phyloP scores from a whole-genome alignment of 2,888 invertebrate genomes.

The Limenitis camilla region DNA sequence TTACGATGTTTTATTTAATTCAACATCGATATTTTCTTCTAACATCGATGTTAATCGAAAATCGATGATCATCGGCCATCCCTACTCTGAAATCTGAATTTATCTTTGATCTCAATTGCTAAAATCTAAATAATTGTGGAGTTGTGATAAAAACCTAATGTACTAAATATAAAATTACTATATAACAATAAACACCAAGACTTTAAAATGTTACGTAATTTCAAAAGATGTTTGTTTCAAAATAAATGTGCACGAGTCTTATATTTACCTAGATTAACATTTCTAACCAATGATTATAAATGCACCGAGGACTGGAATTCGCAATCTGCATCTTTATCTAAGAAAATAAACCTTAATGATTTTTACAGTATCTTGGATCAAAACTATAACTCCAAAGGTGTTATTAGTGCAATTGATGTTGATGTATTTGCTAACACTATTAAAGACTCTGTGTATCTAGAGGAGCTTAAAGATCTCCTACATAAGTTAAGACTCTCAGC shows the following conservation, averaged over 20 bases:
- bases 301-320: slow-evolving; percentile 82
- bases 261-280: slow-evolving; percentile 16
- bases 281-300: slow-evolving; percentile 80
- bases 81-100: too few relatives aligned
- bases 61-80: too few relatives aligned
- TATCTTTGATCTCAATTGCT: too few relatives aligned
- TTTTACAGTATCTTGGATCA: slow-evolving; percentile 82
- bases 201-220: slow-evolving; percentile 17
- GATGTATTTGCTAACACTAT: slow-evolving; percentile 86
- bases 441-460: slow-evolving; percentile 70
- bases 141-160: too few relatives aligned
- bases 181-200: too few relatives aligned
- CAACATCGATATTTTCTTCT: too few relatives aligned
- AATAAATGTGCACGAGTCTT: slow-evolving; percentile 3
- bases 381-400: slow-evolving; percentile 75
- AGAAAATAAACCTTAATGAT: slow-evolving; percentile 77
- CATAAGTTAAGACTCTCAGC: slow-evolving; percentile 82
- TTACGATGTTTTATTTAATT: too few relatives aligned
- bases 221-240: slow-evolving; percentile 9
- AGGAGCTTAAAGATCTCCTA: slow-evolving; percentile 83
- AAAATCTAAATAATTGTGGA: too few relatives aligned
- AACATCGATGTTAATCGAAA: too few relatives aligned
- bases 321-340: slow-evolving; percentile 76
- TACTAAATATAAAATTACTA: too few relatives aligned
- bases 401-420: slow-evolving; percentile 85